A percentile compares a stretch with the other conserved stretches of the same genome.
phyloP scores from a whole-genome alignment of 1,140 invertebrate genomes.

The Dendroctonus valens region DNA sequence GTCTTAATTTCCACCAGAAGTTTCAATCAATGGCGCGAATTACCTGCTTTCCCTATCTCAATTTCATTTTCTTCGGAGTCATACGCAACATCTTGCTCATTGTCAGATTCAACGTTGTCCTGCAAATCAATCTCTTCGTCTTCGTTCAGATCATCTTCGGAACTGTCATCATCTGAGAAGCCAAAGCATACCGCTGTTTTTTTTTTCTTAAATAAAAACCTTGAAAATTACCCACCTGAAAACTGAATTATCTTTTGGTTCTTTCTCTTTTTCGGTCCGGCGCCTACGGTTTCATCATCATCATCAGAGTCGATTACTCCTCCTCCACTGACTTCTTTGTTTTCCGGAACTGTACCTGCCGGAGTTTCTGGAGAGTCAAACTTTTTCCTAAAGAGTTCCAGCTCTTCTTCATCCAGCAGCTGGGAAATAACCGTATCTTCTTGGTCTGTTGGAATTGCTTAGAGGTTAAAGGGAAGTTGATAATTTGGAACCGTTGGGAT shows the following conservation, averaged over 20 bases:
- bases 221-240: conserved; percentile 33
- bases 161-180: conserved; percentile 54
- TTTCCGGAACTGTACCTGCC: conserved; percentile 24
- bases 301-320: conserved; percentile 45
- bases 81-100: conserved; percentile 60
- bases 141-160: conserved; percentile 49
- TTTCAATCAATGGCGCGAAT: too few relatives aligned
- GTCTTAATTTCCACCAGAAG: too few relatives aligned
- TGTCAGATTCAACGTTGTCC: conserved; percentile 44
- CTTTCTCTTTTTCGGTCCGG: conserved; percentile 32
- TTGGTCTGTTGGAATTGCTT: conserved; percentile 17
- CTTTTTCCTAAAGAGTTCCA: conserved; percentile 46
- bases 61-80: conserved; percentile 79
- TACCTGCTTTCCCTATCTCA: conserved; percentile 38
- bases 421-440: conserved; percentile 46
- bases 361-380: conserved; percentile 42
- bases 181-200: conserved; percentile 9
- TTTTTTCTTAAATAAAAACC: conserved; percentile 6
- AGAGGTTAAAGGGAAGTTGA: not conserved
- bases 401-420: conserved; percentile 47
- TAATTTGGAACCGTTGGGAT: not conserved
- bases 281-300: conserved; percentile 29
- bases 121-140: conserved; percentile 47
- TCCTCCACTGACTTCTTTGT: conserved; percentile 36
- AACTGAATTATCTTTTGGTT: conserved; percentile 38